Percentiles rank a stretch among this genome's conserved stretches.
Evolutionary conservation across 2,888 invertebrate species (phyloP).

Genomic region (Drosophila recens): DNA sequence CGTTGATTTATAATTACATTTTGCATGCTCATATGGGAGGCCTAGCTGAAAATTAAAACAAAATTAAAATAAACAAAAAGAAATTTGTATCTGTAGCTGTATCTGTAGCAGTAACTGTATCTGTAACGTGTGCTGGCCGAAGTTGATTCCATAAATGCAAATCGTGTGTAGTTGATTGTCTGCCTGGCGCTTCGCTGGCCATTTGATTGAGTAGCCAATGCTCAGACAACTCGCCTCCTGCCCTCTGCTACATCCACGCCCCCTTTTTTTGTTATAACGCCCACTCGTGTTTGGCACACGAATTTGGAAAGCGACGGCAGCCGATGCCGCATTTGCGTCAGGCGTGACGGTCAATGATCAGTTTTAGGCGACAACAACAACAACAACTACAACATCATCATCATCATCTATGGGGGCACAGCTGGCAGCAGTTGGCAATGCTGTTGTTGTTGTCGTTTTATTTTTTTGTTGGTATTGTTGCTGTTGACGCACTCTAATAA

Average conservation of each 20-base stretch:
- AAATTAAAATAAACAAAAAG: conserved; percentile 12
- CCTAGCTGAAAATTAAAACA: conserved; percentile 24
- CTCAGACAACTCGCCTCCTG: conserved; percentile 32
- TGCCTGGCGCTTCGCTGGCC: conserved; percentile 57
- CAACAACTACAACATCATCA: conserved; percentile 33
- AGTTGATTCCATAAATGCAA: conserved; percentile 48
- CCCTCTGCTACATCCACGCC: neutral
- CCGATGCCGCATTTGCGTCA: conserved; percentile 59
- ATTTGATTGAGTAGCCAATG: conserved; percentile 60
- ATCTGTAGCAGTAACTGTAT: conserved; percentile 39
- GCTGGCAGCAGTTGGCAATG: conserved; percentile 41
- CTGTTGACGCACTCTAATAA: conserved; percentile 77
- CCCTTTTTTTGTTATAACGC: conserved; percentile 10
- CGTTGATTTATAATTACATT: conserved; percentile 61
- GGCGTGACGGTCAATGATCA: conserved; percentile 82
- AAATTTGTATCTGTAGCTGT: conserved; percentile 34
- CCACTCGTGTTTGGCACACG: conserved; percentile 73
- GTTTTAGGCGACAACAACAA: conserved; percentile 56
- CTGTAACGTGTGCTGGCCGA: conserved; percentile 28
- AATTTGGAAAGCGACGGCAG: conserved; percentile 69
- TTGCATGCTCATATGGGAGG: conserved; percentile 31
- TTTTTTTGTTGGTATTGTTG: conserved; percentile 27
- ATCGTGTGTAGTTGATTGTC: conserved; percentile 32
- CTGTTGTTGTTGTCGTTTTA: conserved; percentile 29
- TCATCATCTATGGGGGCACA: conserved; percentile 27